Base-by-base conservation (phyloP, 2,888 invertebrate species). In the Drosophila peninsularis region DNA sequence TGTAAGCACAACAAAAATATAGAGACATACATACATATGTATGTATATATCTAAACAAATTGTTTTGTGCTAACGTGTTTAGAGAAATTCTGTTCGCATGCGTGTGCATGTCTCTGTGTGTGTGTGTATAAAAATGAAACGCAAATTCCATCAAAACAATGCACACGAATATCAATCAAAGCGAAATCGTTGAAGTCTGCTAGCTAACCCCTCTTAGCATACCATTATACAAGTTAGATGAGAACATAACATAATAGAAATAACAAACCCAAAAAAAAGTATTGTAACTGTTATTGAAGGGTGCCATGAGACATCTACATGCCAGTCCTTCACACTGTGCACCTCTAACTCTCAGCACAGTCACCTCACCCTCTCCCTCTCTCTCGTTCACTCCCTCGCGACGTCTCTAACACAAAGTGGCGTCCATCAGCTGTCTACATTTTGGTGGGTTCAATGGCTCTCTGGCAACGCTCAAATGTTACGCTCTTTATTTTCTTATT, bases 381-480 rank as follows among this genome's bases (percentile, higher is more conserved):
- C 30, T 0, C 17, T 7, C 17, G 4, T 11, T 3, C 27, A 10
- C 45, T 27, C 2, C 11, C 49, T 56, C 37, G 30, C 36, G 10
- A 19, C 34, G 17, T 36, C 45, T 41, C 45, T 62, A 42, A 30
- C 56, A 53, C 37, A 53, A 68, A 39, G 37, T 50, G 62, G 49
- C 71, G 68, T 73, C 63, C 78, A 83, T 85, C 82, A 83, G 82
- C 82, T 83, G 82, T 82, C 78, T 70, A 67, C 69, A 70, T 76
- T 84, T 82, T 78, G 73, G 83, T 86, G 86, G 75, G 83, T 83
- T 83, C 83, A 86, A 79, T 83, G 86, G 68, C 83, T 83, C 77
- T 68, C 65, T 62, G 69, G 60, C 60, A 30, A 50, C 57, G 63
- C 68, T 69, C 54, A 69, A 82, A 66, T 55, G 71, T 71, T 81